A percentile compares a stretch with the other conserved stretches of the same genome.
These are phyloP conservation scores for Notospermus geniculatus DNA, from an alignment of 1,140 invertebrate species.

Conservation along the genomic window DNA sequence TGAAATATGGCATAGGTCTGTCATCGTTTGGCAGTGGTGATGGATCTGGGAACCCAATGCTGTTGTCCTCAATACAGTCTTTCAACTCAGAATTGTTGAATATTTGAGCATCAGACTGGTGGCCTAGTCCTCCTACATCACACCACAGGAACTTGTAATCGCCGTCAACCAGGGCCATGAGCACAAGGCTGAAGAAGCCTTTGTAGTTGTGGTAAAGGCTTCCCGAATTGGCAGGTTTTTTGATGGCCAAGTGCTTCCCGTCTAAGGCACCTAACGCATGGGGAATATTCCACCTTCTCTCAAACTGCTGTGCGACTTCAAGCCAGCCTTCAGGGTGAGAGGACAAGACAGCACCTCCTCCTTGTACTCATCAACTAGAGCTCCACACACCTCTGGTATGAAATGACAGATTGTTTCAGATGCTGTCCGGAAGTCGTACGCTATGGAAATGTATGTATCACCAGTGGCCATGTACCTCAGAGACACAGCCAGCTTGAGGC, in stretches of 20 bases:
- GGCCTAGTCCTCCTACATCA: no score
- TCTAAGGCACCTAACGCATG: conserved; percentile 18
- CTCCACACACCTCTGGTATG: not conserved
- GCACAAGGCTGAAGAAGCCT: conserved; percentile 21
- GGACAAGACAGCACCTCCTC: conserved; percentile 1
- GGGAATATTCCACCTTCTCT: no score
- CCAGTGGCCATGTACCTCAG: conserved; percentile 16
- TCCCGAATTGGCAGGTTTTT: conserved; percentile 20
- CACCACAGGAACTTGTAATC: no score
- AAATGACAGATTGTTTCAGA: not conserved
- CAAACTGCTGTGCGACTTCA: no score
- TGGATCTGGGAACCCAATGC: conserved; percentile 12
- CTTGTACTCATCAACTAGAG: not conserved
- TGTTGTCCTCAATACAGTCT: not conserved
- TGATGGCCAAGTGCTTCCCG: conserved; percentile 25
- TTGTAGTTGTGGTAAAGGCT: conserved; percentile 26
- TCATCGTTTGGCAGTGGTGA: conserved; percentile 15
- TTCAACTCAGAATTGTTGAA: not conserved
- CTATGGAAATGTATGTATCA: conserved; percentile 12
- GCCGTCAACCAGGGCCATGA: conserved; percentile 28
- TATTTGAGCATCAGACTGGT: no score
- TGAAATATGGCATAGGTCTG: conserved; percentile 19
- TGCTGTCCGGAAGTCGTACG: conserved; percentile 13
- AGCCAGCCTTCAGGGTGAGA: no score
- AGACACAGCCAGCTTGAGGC: conserved; percentile 17